A percentile compares a stretch with the other conserved stretches of the same genome.
These are phyloP conservation scores for Ephestia elutella DNA, from an alignment of 1,140 invertebrate species.

Conservation along the genomic window DNA sequence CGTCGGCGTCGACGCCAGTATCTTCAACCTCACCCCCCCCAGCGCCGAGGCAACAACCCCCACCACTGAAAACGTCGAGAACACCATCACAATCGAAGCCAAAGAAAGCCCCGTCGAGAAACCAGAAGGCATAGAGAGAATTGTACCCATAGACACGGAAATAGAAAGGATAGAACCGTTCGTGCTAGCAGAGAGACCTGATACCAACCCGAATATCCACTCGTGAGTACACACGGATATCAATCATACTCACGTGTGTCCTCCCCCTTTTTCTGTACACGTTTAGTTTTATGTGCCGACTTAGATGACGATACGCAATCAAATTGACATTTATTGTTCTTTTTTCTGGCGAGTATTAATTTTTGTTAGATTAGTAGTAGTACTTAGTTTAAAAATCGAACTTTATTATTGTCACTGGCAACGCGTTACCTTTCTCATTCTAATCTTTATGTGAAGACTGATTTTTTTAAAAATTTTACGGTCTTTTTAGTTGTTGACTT, in stretches of 20 bases:
- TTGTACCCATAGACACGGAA: slow-evolving; percentile 9
- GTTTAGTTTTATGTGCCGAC: slow-evolving; percentile 10
- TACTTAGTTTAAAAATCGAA: background rate
- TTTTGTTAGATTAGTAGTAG: background rate
- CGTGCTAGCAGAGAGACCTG: slow-evolving; percentile 49
- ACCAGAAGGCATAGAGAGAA: slow-evolving; percentile 10
- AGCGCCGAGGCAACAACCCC: slow-evolving; percentile 61
- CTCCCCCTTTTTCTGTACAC: slow-evolving; percentile 19
- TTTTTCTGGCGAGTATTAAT: background rate
- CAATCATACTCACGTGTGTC: slow-evolving; percentile 43
- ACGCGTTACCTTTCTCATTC: too few species aligned
- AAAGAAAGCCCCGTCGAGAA: slow-evolving; percentile 16
- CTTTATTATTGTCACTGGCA: background rate
- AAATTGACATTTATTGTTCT: background rate
- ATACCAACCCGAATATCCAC: slow-evolving; percentile 66
- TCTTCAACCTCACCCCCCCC: slow-evolving; percentile 63
- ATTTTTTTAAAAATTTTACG: background rate
- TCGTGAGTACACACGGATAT: slow-evolving; percentile 61
- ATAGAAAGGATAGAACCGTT: slow-evolving; percentile 25
- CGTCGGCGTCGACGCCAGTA: slow-evolving; percentile 45
- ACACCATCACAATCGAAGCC: slow-evolving; percentile 22
- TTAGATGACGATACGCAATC: background rate
- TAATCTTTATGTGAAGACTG: too few species aligned
- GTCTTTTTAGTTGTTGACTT: background rate
- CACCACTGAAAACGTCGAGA: slow-evolving; percentile 35